Percentiles rank a stretch among this genome's conserved stretches.
Evolutionary conservation across 2,113 vertebrate species (phyloP).

Genomic region (Noctilio leporinus): DNA sequence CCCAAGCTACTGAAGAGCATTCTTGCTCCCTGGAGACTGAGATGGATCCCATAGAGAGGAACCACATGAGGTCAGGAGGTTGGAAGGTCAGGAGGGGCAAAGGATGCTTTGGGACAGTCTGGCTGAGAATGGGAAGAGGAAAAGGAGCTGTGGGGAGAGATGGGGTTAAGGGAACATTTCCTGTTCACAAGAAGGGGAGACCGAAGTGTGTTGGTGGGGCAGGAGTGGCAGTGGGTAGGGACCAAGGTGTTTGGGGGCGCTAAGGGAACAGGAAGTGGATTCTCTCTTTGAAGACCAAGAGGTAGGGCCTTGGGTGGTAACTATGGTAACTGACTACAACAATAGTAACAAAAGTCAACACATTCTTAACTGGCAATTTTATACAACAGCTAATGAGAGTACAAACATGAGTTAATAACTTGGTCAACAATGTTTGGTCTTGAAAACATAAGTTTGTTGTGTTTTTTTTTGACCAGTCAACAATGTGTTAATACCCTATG

Average conservation of each 20-base stretch:
- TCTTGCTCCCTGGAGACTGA: not conserved
- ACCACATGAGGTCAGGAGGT: no score
- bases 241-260: not conserved
- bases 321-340: not conserved
- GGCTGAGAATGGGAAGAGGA: not conserved
- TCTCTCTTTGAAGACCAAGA: not conserved
- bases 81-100: not conserved
- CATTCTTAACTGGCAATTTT: no score
- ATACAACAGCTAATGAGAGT: no score
- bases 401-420: no score
- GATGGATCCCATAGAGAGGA: not conserved
- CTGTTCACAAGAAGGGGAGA: not conserved
- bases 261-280: not conserved
- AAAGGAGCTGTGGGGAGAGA: not conserved
- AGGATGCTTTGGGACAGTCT: not conserved
- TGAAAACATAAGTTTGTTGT: no score
- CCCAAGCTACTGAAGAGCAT: not conserved
- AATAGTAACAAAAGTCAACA: no score
- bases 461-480: no score
- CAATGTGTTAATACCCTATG: no score
- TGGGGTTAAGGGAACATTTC: not conserved
- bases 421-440: no score
- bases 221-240: not conserved
- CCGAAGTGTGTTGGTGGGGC: not conserved
- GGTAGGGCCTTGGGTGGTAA: not conserved